Evolutionary conservation across 2,797 vertebrate species (phyloP), one percentile per base, ranked within the genome.

Genomic region (Chromis chromis): DNA sequence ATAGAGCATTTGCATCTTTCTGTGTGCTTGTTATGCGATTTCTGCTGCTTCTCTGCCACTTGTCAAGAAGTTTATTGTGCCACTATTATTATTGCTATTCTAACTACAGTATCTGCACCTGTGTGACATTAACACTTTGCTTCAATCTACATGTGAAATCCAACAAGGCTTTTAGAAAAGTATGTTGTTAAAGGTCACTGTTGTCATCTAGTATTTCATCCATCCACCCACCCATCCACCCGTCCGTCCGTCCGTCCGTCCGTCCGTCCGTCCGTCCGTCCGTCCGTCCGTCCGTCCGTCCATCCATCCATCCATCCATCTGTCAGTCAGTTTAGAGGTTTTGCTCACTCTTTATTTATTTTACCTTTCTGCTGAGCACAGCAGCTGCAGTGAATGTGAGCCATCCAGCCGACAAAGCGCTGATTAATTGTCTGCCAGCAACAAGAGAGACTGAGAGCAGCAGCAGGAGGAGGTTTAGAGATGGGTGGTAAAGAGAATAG

Each of bases 341-440:
- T 64, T 66, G 65, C 67, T 54, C 46, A 24, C 44, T 69, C 78
- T 84, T 85, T 86, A 87, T 88, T 89, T 87, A 81, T 78, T 73
- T 82, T 67, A 84, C 74, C 70, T 85, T 92, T 90, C 74, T 90
- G 92, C 92, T 92, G 88, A 92, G 77, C 59, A 52, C 87, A 88
- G 90, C 88, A 89, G 52, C 81, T 72, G 70, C 85, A 71, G 80
- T 81, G 75, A 87, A 82, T 79, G 79, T 73, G 70, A 90, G 78
- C 79, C 80, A 78, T 70, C 73, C 61, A 46, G 83, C 67, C 79
- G 57, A 87, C 81, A 82, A 92, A 82, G 75, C 85, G 24, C 85
- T 88, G 91, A 93, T 92, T 90, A 91, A 91, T 90, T 85, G 83
- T 89, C 76, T 80, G 72, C 53, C 80, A 75, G 85, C 84, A 74